Percentiles rank a stretch among this genome's conserved stretches.
Conservation (phyloP, 2,888 invertebrate species). For the Disparrhopalites patrizii region DNA sequence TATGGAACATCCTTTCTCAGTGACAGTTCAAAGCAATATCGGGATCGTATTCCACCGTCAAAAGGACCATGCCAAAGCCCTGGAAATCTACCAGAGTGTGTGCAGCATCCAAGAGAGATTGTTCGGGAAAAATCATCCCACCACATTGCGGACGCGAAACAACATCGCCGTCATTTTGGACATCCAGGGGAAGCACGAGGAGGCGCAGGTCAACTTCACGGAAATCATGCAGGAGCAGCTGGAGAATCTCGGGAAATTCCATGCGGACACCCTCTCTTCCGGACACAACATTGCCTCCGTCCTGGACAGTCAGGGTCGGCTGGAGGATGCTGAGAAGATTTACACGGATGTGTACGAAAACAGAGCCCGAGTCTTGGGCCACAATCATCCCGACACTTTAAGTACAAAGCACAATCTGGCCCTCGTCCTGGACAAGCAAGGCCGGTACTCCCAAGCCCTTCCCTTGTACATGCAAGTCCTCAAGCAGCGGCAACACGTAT, state of each 20-base stretch:
- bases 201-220: not conserved
- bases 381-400: not conserved
- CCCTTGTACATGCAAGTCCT: not conserved
- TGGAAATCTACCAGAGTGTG: not conserved
- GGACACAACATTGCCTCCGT: not conserved
- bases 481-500: not conserved
- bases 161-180: not conserved
- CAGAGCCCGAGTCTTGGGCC: not conserved
- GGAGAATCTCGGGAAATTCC: not conserved
- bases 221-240: not conserved
- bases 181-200: not conserved
- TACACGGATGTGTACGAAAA: not conserved
- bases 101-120: not conserved
- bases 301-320: not conserved
- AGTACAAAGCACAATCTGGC: not conserved
- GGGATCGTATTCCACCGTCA: not conserved
- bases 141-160: not conserved
- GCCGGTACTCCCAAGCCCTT: not conserved
- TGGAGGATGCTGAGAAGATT: not conserved
- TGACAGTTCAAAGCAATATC: not conserved
- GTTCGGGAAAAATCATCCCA: not conserved
- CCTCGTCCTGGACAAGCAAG: not conserved
- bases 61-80: not conserved
- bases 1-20: not conserved
- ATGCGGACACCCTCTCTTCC: not conserved